A percentile compares a stretch with the other conserved stretches of the same genome.
Conservation (phyloP, 1,140 invertebrate genomes). For the Scaptodrosophila lebanonensis region DNA sequence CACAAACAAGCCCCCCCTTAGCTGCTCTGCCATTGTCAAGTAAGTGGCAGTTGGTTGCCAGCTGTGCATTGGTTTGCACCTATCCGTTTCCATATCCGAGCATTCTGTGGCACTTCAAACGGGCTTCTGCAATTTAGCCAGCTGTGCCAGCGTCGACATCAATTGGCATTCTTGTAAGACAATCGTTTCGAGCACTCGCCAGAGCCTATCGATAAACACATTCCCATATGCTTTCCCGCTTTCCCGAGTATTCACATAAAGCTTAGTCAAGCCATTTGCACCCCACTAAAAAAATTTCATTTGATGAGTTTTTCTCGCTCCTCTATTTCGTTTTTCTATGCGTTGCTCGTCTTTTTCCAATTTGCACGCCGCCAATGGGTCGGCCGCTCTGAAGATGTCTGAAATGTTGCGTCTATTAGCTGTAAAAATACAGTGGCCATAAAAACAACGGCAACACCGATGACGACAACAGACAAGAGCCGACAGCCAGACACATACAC, state of each 20-base stretch:
- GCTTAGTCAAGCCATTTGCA: slow-evolving; percentile 34
- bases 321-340: slow-evolving; percentile 11
- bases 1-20: too few relatives aligned
- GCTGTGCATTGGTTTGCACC: too few relatives aligned
- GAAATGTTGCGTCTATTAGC: slow-evolving; percentile 54
- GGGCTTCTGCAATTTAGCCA: too few relatives aligned
- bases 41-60: too few relatives aligned
- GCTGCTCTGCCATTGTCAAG: too few relatives aligned
- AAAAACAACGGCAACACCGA: slow-evolving; percentile 24
- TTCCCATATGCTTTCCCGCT: too few relatives aligned
- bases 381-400: slow-evolving; percentile 58
- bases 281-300: slow-evolving; percentile 36
- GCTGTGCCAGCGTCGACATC: too few relatives aligned
- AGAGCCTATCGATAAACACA: slow-evolving; percentile 48
- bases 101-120: too few relatives aligned
- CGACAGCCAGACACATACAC: slow-evolving; percentile 4
- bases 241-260: background rate
- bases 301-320: slow-evolving; percentile 19
- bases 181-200: too few relatives aligned
- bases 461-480: background rate
- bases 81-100: too few relatives aligned
- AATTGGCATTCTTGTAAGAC: too few relatives aligned
- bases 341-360: slow-evolving; percentile 32
- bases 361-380: slow-evolving; percentile 63
- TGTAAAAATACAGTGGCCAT: slow-evolving; percentile 66